These are phyloP conservation scores for Andrena hattorfiana DNA, from an alignment of 2,888 invertebrate genomes.

Conservation along the genomic window DNA sequence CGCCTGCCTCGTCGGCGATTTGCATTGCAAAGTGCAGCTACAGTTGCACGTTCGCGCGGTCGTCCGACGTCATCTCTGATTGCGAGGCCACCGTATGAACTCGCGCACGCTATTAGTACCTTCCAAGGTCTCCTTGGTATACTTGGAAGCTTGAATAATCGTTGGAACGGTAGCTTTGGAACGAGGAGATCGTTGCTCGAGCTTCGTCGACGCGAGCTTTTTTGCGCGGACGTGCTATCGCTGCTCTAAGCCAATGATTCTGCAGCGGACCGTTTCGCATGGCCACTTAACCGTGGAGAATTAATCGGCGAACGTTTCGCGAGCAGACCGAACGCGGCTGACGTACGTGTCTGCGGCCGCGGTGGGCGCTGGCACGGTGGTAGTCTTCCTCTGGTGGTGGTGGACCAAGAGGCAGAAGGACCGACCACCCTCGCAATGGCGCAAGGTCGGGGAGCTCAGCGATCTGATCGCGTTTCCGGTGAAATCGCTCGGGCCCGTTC, in stretches of 20 bases:
- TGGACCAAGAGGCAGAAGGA: constrained; percentile 75
- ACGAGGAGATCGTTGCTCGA: not conserved
- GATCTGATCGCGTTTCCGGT: constrained; percentile 87
- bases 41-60: not conserved
- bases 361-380: constrained; percentile 79
- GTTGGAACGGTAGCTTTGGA: not conserved
- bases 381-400: constrained; percentile 75
- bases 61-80: not conserved
- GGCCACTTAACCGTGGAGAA: constrained; percentile 42
- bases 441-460: constrained; percentile 87
- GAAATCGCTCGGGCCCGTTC: constrained; percentile 87
- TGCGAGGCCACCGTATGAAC: too few relatives aligned
- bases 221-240: not conserved
- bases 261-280: constrained; percentile 30
- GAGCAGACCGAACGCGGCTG: constrained; percentile 76
- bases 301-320: constrained; percentile 21
- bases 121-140: not conserved
- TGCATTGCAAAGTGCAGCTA: constrained; percentile 36
- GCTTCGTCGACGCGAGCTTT: not conserved
- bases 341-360: constrained; percentile 77
- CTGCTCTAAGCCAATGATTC: not conserved
- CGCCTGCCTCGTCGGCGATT: not conserved
- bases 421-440: constrained; percentile 86
- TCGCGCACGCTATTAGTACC: too few relatives aligned
- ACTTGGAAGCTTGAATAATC: not conserved